Percentiles rank a stretch among this genome's conserved stretches.
These are phyloP conservation scores for Alviniconcha marisindica DNA, from an alignment of 1,140 invertebrate species.

Conservation along the genomic window DNA sequence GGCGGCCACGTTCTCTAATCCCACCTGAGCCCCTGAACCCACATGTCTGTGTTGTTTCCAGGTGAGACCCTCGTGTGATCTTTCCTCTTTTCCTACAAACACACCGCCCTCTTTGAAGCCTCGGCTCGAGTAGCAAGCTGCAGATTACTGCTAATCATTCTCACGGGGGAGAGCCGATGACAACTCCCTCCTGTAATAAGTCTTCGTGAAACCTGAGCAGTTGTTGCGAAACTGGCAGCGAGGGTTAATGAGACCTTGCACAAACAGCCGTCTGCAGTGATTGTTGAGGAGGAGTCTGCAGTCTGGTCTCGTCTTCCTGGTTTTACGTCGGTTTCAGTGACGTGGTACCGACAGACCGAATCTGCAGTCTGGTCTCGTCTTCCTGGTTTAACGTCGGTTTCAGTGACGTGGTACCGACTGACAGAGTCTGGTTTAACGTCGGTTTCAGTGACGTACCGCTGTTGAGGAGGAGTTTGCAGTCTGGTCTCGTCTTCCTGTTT, in stretches of 20 bases:
- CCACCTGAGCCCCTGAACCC: background rate
- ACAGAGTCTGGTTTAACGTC: too few relatives aligned
- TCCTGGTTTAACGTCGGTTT: too few relatives aligned
- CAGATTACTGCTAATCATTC: background rate
- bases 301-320: too few relatives aligned
- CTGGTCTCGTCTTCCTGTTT: too few relatives aligned
- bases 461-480: too few relatives aligned
- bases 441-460: too few relatives aligned
- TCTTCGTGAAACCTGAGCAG: background rate
- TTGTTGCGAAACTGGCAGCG: background rate
- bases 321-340: too few relatives aligned
- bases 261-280: background rate
- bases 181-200: background rate
- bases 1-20: background rate
- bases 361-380: too few relatives aligned
- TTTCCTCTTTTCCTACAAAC: background rate
- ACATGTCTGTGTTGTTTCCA: background rate
- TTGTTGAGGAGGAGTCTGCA: background rate
- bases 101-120: constrained; percentile 11
- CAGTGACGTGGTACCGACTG: too few relatives aligned
- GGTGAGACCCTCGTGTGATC: background rate
- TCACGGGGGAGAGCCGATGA: background rate
- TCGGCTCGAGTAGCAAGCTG: background rate
- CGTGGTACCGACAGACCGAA: too few relatives aligned
- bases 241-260: background rate